A percentile compares a stretch with the other conserved stretches of the same genome.
phyloP scores from a whole-genome alignment of 1,140 invertebrate genomes.

The Colletes latitarsis region DNA sequence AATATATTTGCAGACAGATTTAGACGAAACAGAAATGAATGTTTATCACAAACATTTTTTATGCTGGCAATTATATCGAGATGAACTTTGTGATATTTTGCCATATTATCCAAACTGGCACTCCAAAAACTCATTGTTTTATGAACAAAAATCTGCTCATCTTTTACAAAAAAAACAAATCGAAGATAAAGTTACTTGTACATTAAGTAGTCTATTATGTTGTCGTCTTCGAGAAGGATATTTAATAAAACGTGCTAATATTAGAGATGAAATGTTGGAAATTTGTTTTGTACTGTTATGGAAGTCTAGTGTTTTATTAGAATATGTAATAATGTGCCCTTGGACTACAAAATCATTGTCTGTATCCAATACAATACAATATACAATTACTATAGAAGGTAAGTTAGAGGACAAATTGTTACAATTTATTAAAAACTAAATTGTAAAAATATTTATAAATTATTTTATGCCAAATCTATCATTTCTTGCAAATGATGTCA shows the following conservation, averaged over 20 bases:
- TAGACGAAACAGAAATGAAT: constrained; percentile 83
- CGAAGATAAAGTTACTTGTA: constrained; percentile 85
- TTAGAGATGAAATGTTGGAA: constrained; percentile 85
- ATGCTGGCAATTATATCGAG: constrained; percentile 88
- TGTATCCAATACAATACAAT: constrained; percentile 81
- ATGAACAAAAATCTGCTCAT: constrained; percentile 81
- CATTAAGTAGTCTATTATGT: constrained; percentile 87
- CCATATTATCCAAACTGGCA: constrained; percentile 77
- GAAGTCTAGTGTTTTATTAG: constrained; percentile 88
- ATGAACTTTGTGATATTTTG: constrained; percentile 52
- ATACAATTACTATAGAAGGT: constrained; percentile 85
- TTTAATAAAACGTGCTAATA: constrained; percentile 84
- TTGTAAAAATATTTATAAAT: too few species aligned
- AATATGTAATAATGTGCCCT: constrained; percentile 85
- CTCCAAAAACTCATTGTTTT: constrained; percentile 83
- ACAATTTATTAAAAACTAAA: neutral
- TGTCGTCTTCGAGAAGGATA: constrained; percentile 91
- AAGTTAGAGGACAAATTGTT: constrained; percentile 52
- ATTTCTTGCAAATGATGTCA: too few species aligned
- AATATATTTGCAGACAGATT: constrained; percentile 72
- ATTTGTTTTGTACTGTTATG: constrained; percentile 87
- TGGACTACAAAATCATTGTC: constrained; percentile 82
- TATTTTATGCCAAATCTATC: too few species aligned
- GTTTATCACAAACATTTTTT: constrained; percentile 88
- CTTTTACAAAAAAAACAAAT: constrained; percentile 86